Base-by-base conservation (phyloP, 2,888 invertebrate species). In the Zygogramma bicolorata region DNA sequence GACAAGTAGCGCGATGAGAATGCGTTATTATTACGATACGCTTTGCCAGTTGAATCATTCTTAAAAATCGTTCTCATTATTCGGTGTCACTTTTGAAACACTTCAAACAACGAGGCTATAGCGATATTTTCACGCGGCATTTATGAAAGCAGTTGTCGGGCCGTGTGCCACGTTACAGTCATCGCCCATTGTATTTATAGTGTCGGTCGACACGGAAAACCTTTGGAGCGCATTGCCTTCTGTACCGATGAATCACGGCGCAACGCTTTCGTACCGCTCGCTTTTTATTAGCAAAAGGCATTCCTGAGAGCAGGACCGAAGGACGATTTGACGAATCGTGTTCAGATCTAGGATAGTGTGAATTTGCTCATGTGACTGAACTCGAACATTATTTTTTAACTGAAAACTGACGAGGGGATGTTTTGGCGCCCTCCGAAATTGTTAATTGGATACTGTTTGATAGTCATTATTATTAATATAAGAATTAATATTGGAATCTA, bases 151-250 rank as follows among this genome's bases (percentile, higher is more conserved):
- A 46, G 53, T 73, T 68, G 69, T 74, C 57, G 75, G 70, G 71
- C 70, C 72, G 75, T 75, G 75, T 72, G 75, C 72, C 67, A 65
- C 42, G 63, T 68, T 69, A 68, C 71, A 71, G 75, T 75, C 75
- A 75, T 75, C 71, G 75, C 67, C 65, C 67, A 67, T 75, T 66
- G 75, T 75, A 75, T 75, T 75, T 75, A 70, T 75, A 75, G 75
- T 71, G n/a, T n/a, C n/a, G 53, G 74, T 69, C 66, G 71, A 68
- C 66, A 67, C 59, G 73, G 65, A 68, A 74, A 67, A 65, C 61
- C 65, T 65, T 57, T 31, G 61, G 57, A 70, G 77, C 72, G 71
- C 77, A 74, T 74, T 75, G 77, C 70, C 77, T 77, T 77, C 72
- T 74, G 61, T 34, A 27, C 29, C 62, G 31, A 65, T 77, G 77